Evolutionary conservation across 1,140 invertebrate genomes (phyloP), one percentile per base, ranked within the genome.

Genomic region (Ruditapes philippinarum): DNA sequence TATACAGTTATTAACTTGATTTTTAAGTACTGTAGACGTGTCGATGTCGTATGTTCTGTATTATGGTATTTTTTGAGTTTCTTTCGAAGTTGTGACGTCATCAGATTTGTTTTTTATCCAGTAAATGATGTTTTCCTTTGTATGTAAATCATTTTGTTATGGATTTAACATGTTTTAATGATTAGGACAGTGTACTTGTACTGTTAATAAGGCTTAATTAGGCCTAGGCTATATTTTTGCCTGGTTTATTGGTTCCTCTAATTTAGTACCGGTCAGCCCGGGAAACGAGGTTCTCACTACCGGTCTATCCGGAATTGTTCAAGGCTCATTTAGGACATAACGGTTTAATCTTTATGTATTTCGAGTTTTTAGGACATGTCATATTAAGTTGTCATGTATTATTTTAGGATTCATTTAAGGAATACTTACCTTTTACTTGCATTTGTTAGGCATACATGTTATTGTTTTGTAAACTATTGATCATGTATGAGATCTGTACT

Each of bases 381-480:
- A 70, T 70, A 38, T 70, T 70, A 70, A 36, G 7, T 31, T 65
- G 33, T 70, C 33, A 70, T 40, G 65, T 70, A 70, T 70, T 17
- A 40, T 33, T 70, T 19, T 70, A 70, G 65, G 65, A 70, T 70
- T 70, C 65, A 70, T 70, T 70, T 70, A 70, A n/a, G 65, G 14
- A 3, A 70, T 38, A 65, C 60, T 7, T 36, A 65, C 31, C n/a
- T 14, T 65, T 65, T 28, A 36, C 60, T 65, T 65, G 65, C 62
- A 31, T 70, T 70, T 70, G 19, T 70, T 70, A 70, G 65, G 65
- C 65, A 70, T 70, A 70, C 65, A 70, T 70, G 65, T 70, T 38
- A n/a, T 28, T 70, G 36, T 70, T 11, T n/a, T 17, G 11, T 31
- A 31, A n/a, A 70, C 33, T 70, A 70, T 70, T 36, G 65, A 70